Conservation (phyloP, 2,797 vertebrate genomes). For the Halcyon badia region DNA sequence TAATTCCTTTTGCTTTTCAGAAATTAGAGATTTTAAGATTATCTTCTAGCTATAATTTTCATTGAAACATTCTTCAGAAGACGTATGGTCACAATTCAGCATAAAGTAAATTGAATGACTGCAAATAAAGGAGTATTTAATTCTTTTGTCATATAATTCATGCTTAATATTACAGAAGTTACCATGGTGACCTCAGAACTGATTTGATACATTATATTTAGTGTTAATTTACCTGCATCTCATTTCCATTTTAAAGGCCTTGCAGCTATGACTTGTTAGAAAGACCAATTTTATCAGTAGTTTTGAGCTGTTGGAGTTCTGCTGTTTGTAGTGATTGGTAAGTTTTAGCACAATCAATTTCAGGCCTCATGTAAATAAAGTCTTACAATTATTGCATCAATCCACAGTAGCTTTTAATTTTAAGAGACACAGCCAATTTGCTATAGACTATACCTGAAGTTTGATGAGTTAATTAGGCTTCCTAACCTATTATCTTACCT, state of each 20-base stretch:
- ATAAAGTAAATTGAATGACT: slow-evolving; percentile 18
- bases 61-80: neutral
- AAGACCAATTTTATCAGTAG: neutral
- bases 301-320: neutral
- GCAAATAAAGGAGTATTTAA: slow-evolving; percentile 35
- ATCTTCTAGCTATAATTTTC: neutral
- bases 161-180: slow-evolving; percentile 41
- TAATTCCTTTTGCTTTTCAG: neutral
- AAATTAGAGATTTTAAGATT: slow-evolving; percentile 15
- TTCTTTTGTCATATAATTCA: slow-evolving; percentile 49
- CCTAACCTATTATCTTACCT: slow-evolving; percentile 17
- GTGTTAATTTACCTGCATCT: slow-evolving; percentile 28
- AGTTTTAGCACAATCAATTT: slow-evolving; percentile 18
- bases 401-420: slow-evolving; percentile 10
- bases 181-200: slow-evolving; percentile 43
- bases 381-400: neutral
- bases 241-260: slow-evolving; percentile 58
- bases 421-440: neutral
- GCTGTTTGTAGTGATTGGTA: neutral
- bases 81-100: neutral
- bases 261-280: neutral
- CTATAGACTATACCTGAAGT: neutral
- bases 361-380: neutral
- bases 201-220: slow-evolving; percentile 42
- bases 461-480: slow-evolving; percentile 46